A percentile compares a stretch with the other conserved stretches of the same genome.
These are phyloP conservation scores for Seladonia tumulorum DNA, from an alignment of 2,888 invertebrate genomes.

Conservation along the genomic window DNA sequence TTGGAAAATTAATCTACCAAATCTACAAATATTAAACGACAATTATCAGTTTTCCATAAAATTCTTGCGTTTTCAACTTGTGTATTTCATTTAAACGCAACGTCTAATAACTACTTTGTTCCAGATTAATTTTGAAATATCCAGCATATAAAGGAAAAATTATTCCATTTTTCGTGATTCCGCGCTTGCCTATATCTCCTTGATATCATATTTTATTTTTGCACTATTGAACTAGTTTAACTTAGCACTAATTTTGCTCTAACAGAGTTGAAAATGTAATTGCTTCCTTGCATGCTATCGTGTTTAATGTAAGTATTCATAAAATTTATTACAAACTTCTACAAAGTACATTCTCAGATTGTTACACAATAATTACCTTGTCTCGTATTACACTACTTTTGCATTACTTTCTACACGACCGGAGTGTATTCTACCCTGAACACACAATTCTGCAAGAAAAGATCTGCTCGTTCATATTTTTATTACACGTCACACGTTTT, in stretches of 20 bases:
- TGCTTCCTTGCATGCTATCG: background rate
- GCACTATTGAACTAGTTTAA: too few relatives aligned
- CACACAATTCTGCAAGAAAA: background rate
- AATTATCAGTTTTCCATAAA: background rate
- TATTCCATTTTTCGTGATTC: background rate
- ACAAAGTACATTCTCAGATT: background rate
- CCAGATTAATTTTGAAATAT: background rate
- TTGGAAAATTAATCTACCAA: background rate
- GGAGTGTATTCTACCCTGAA: background rate
- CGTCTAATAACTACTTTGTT: background rate
- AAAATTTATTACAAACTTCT: background rate
- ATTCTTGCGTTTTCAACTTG: background rate
- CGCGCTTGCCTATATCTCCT: background rate
- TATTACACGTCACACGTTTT: background rate
- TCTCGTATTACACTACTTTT: background rate
- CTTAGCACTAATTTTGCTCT: too few relatives aligned
- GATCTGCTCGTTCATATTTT: background rate
- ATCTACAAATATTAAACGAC: background rate
- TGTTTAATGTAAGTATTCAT: background rate
- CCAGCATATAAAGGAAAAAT: background rate
- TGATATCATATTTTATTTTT: conserved; percentile 7
- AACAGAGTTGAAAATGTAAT: conserved; percentile 11
- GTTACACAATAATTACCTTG: conserved; percentile 7
- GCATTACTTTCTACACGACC: background rate
- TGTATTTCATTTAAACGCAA: background rate